phyloP scores from a whole-genome alignment of 2,113 vertebrate species.

The Petromus typicus region DNA sequence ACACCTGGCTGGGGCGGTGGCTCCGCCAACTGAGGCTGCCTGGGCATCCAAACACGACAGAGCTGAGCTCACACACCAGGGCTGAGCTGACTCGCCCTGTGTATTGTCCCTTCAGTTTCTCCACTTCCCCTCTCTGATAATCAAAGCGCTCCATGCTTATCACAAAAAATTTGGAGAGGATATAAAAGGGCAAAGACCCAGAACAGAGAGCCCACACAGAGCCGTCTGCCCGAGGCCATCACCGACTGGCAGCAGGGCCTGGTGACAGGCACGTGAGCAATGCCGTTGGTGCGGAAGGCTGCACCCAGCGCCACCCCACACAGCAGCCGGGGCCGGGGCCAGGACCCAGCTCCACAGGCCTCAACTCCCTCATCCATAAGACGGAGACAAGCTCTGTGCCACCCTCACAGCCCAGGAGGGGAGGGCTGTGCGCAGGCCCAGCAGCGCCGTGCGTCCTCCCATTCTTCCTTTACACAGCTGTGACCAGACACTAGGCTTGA shows the following conservation, averaged over 20 bases:
- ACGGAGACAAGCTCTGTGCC: rapidly evolving
- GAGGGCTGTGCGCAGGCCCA: rapidly evolving
- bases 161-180: not conserved
- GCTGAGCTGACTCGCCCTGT: not conserved
- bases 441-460: not conserved
- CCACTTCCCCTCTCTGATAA: not conserved
- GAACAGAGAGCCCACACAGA: slow-evolving; percentile 54
- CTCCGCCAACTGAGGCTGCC: not conserved
- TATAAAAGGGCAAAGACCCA: slow-evolving; percentile 45
- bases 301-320: rapidly evolving
- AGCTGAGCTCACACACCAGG: not conserved
- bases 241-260: not conserved
- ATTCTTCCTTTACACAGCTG: rapidly evolving
- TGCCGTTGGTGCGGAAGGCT: rapidly evolving
- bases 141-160: not conserved
- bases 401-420: not conserved
- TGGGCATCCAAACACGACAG: rapidly evolving
- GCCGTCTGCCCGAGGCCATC: not conserved
- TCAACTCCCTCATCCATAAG: slow-evolving; percentile 15
- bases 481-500: not conserved
- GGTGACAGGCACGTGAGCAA: not conserved
- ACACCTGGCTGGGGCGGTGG: not conserved
- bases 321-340: no score
- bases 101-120: not conserved
- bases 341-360: not conserved